Percentiles rank a stretch among this genome's conserved stretches.
Evolutionary conservation across 2,113 vertebrate species (phyloP).

Genomic region (Hystrix cristata): DNA sequence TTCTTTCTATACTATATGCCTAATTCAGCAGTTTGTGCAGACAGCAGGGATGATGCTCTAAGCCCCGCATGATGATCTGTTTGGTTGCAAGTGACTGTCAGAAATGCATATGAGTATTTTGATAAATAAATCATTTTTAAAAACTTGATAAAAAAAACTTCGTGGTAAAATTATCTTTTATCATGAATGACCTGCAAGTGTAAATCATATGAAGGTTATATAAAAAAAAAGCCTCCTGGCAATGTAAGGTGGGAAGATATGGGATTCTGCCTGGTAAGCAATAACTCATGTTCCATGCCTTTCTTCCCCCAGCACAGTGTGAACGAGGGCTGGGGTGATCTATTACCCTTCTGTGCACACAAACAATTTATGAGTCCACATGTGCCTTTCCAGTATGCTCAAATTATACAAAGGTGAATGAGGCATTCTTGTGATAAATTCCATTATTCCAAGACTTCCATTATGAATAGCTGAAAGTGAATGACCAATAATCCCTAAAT

Average conservation of each 20-base stretch:
- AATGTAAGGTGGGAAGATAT: conserved; percentile 70
- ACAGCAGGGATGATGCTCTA: not conserved
- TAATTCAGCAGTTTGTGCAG: not conserved
- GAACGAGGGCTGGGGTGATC: conserved; percentile 44
- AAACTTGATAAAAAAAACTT: conserved; percentile 42
- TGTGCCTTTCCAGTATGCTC: conserved; percentile 66
- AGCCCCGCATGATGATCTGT: not conserved
- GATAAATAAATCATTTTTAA: conserved; percentile 50
- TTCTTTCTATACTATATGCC: not conserved
- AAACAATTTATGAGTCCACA: conserved; percentile 67
- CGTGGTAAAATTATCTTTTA: conserved; percentile 60
- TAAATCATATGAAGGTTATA: conserved; percentile 73
- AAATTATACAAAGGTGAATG: conserved; percentile 72
- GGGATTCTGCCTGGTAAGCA: conserved; percentile 48
- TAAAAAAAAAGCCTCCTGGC: not conserved
- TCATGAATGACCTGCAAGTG: conserved; percentile 56
- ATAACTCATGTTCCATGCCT: conserved; percentile 68
- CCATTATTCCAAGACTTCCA: conserved; percentile 71
- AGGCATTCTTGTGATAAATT: conserved; percentile 71
- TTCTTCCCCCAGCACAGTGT: not conserved
- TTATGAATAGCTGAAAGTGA: conserved; percentile 71
- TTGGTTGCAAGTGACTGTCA: conserved; percentile 66
- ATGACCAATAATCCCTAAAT: conserved; percentile 61
- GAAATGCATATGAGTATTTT: conserved; percentile 39
- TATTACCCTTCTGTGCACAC: conserved; percentile 3